A percentile compares a stretch with the other conserved stretches of the same genome.
Evolutionary conservation across 2,113 vertebrate genomes (phyloP).

Genomic region (Lycocorax pyrrhopterus): DNA sequence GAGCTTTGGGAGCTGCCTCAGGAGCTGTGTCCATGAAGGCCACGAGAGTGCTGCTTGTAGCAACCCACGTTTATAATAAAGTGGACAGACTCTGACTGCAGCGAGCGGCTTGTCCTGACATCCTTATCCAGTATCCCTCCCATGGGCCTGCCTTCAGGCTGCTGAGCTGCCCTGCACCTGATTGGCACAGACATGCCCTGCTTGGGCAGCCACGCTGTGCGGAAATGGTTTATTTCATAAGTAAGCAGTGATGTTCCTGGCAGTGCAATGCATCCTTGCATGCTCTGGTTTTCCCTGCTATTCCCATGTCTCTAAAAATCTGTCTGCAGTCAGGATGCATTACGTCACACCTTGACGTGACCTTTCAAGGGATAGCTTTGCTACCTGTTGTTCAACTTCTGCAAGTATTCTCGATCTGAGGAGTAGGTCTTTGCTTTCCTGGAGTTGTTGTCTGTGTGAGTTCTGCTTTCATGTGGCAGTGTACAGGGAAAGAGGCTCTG

Average conservation of each 20-base stretch:
- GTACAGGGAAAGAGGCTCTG: background rate
- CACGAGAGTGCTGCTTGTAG: background rate
- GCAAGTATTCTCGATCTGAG: background rate
- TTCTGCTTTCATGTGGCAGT: background rate
- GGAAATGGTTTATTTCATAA: background rate
- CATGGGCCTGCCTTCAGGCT: background rate
- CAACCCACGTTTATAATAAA: background rate
- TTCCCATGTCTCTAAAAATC: background rate
- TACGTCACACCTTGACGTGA: background rate
- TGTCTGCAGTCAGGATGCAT: background rate
- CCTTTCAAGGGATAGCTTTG: background rate
- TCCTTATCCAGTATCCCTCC: background rate
- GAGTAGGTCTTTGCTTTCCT: background rate
- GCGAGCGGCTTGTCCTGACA: background rate
- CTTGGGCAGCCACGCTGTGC: background rate
- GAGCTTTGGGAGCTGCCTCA: background rate
- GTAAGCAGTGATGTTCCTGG: background rate
- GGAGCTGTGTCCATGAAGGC: background rate
- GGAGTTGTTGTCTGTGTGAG: background rate
- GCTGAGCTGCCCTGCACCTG: background rate
- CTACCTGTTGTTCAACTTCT: background rate
- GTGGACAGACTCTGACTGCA: background rate
- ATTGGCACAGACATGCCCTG: background rate
- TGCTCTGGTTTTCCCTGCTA: background rate
- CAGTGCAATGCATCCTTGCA: background rate